Base-by-base conservation (phyloP, 2,113 vertebrate species). In the Forbesichthys papilliferus region DNA sequence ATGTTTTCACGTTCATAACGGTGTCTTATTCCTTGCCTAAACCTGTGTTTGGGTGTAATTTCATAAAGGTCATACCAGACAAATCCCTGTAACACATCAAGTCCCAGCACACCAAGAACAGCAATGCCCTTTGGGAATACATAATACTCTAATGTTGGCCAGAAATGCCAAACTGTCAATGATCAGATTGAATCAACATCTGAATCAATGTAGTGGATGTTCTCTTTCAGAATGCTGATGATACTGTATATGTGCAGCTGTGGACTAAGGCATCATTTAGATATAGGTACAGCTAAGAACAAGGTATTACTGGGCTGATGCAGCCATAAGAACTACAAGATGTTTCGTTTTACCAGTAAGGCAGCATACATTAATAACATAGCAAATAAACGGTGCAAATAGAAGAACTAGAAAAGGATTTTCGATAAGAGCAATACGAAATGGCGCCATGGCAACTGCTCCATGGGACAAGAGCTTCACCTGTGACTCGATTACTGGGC, bases 401-500 rank as follows among this genome's bases (percentile, higher is more conserved):
- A 42, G 36, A 42, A 42, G 36, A 42, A 42, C 36, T 42, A 54
- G n/a, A 14, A 54, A n/a, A 54, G n/a, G 52, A 7, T 14, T n/a
- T 7, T 5, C n/a, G 1, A 8, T 54, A 5, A 14, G 27, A 58
- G 56, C 11, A 27, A n/a, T 14, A 42, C 13, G 34, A 42, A 5
- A 80, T 82, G 83, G 12, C 48, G 1, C 58, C 51, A 18, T 78
- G 72, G 83, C 77, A 76, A 77, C 0, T 84, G 70, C 60, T 76
- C 0, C 7, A 42, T 10, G 67, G 64, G 1, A 18, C n/a, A 48
- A 58, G 56, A 36, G 48, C 51, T 0, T 27, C 12, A 2, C 53
- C 0, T 14, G 52, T 63, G 8, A 65, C 69, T 53, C 20, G 27
- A 11, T 11, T 11, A 9, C 9, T 6, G 46, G 12, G 46, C 47